These are phyloP conservation scores for Apomyelois bistriatella DNA, from an alignment of 2,888 invertebrate genomes.

Conservation along the genomic window DNA sequence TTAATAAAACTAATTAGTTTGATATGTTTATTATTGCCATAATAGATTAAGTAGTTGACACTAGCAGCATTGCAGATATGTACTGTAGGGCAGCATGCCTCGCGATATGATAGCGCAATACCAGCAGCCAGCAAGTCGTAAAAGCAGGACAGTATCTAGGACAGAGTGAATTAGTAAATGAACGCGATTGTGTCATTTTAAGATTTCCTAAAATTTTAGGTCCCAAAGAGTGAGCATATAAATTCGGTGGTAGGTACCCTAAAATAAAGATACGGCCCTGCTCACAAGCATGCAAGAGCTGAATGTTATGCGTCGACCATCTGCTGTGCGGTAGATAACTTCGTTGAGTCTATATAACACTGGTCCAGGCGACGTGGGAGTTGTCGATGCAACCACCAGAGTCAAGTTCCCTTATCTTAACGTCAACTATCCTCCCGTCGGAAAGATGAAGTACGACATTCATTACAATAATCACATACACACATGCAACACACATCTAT, in stretches of 20 bases:
- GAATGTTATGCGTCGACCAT: constrained; percentile 30
- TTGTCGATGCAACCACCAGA: constrained; percentile 65
- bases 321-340: constrained; percentile 23
- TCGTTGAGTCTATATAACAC: constrained; percentile 66
- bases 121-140: constrained; percentile 37
- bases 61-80: constrained; percentile 45
- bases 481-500: constrained; percentile 79
- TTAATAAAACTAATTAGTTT: constrained; percentile 46
- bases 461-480: constrained; percentile 66
- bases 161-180: neutral
- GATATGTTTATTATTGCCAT: constrained; percentile 74
- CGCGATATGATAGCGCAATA: constrained; percentile 51
- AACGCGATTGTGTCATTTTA: neutral
- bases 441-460: constrained; percentile 77
- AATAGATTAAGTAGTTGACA: constrained; percentile 33
- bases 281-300: constrained; percentile 23
- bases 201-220: neutral
- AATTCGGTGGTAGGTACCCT: no score
- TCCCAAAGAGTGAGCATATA: no score
- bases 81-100: constrained; percentile 48
- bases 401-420: constrained; percentile 77
- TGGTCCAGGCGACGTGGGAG: constrained; percentile 60
- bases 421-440: constrained; percentile 67
- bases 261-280: constrained; percentile 19
- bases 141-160: constrained; percentile 22